Evolutionary conservation across 2,797 vertebrate species (phyloP).

Genomic region (Argya squamiceps): DNA sequence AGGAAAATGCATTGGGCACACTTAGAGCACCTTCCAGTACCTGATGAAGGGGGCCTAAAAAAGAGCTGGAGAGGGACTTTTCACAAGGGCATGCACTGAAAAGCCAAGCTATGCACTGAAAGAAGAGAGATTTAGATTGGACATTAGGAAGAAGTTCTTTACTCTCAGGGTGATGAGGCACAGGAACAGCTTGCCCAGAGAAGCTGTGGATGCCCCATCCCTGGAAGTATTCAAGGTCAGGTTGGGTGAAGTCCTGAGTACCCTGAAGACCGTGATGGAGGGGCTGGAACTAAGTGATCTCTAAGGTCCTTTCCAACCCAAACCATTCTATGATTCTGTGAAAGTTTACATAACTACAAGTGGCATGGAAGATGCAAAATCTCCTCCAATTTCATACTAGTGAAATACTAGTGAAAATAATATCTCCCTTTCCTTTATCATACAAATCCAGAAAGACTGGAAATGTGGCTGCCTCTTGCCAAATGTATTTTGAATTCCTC

Average conservation of each 20-base stretch:
- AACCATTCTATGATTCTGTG: neutral
- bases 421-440: neutral
- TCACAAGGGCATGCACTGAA: neutral
- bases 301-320: neutral
- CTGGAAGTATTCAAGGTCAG: neutral
- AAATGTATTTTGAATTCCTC: neutral
- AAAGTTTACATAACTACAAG: neutral
- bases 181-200: neutral
- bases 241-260: neutral
- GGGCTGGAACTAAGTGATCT: neutral
- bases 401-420: neutral
- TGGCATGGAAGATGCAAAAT: neutral
- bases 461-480: neutral
- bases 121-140: neutral
- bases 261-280: too few species aligned
- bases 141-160: neutral
- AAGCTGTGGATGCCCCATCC: neutral
- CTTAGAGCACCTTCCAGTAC: neutral
- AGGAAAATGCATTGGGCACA: neutral
- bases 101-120: neutral
- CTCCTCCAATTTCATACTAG: neutral
- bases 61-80: neutral
- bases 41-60: neutral
- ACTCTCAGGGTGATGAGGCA: neutral
- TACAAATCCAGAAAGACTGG: neutral